Base-by-base conservation (phyloP, 2,113 vertebrate species). In the Hipposideros armiger region DNA sequence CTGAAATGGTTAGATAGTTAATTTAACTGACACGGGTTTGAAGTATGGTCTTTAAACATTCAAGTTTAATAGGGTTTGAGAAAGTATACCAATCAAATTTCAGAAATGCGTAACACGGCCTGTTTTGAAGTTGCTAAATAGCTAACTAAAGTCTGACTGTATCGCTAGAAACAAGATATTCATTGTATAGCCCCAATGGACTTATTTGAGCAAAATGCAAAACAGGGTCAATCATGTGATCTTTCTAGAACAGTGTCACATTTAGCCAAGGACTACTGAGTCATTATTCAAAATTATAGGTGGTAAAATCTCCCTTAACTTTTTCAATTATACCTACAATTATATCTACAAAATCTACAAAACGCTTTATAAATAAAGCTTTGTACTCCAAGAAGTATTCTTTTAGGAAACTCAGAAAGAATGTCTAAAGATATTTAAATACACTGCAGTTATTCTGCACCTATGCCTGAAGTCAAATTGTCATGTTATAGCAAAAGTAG, bases 211-310 rank as follows among this genome's bases (percentile, higher is more conserved):
- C 66, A 92, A 94, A 90, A 87, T 90, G 66, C 30, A 91, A 94
- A 92, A 32, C 9, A 17, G 26, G 32, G 70, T 56, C 86, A 90
- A 62, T 50, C 32, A 32, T 58, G 66, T 52, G 58, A 95, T 73
- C 47, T 64, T 92, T 96, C 54, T 82, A 88, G 83, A 95, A 92
- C 89, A 91, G 30, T 82, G 94, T 82, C 67, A 73, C 32, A 60
- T 76, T 86, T 85, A 94, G 24, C 42, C 54, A 88, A 88, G 32
- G 32, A 52, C 24, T 77, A 54, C 16, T 50, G n/a, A 90, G 47
- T 93, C 40, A 84, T 80, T 62, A 95, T 69, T 85, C 50, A 78
- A 88, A 96, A 92, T 52, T 50, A 82, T 1, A 11, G 26, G 67
- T 70, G 54, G 52, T 26, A 86, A 93, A 85, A 77, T 69, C 66